phyloP scores from a whole-genome alignment of 2,113 vertebrate genomes.

The Castor canadensis region DNA sequence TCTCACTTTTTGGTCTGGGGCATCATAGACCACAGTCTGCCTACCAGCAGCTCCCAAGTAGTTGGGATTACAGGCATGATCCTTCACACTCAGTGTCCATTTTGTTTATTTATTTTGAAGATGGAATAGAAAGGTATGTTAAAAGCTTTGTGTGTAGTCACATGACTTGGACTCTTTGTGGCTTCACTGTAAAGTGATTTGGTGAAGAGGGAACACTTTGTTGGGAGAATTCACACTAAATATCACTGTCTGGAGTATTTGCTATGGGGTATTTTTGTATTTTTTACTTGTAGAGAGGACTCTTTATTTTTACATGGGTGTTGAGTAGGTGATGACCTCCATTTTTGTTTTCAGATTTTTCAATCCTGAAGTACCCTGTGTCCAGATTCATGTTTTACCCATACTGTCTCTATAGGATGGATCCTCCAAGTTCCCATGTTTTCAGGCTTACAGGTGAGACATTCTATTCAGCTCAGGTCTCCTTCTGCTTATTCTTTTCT shows the following conservation, averaged over 20 bases:
- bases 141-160: background rate
- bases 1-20: too few relatives aligned
- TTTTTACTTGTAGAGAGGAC: background rate
- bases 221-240: background rate
- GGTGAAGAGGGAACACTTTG: background rate
- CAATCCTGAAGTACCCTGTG: background rate
- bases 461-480: background rate
- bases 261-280: background rate
- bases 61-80: too few relatives aligned
- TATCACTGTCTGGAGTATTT: background rate
- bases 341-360: background rate
- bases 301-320: background rate
- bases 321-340: background rate
- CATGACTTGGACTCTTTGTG: background rate
- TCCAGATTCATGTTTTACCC: background rate
- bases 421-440: rapidly evolving
- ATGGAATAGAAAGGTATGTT: background rate
- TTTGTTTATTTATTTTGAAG: slow-evolving; percentile 12
- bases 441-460: too few relatives aligned
- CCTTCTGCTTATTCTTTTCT: background rate
- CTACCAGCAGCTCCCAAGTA: too few relatives aligned
- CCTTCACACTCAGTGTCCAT: too few relatives aligned
- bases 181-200: background rate
- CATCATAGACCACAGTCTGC: too few relatives aligned
- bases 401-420: background rate